Conservation (phyloP, 1,140 invertebrate genomes). For the Zaprionus taronus region DNA sequence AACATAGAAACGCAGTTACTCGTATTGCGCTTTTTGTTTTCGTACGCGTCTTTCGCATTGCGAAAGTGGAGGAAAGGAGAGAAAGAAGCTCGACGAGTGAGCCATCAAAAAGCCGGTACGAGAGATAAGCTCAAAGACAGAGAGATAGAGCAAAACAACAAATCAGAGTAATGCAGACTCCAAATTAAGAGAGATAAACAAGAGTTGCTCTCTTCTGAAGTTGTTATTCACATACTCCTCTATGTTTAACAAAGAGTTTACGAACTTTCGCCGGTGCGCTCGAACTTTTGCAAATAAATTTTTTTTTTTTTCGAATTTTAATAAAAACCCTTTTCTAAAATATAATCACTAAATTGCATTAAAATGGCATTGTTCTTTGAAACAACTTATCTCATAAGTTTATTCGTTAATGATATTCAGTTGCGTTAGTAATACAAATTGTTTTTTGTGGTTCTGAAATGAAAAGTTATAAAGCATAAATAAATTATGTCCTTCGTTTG, state of each 20-base stretch:
- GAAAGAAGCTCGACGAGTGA: background rate
- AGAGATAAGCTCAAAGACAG: background rate
- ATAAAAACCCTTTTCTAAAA: too few species aligned
- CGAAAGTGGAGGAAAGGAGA: background rate
- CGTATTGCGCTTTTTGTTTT: constrained; percentile 52
- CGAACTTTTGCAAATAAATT: too few species aligned
- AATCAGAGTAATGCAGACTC: background rate
- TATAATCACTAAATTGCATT: too few species aligned
- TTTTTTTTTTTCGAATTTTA: too few species aligned
- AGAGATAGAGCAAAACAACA: constrained; percentile 16
- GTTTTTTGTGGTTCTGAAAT: background rate
- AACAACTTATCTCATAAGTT: constrained; percentile 28
- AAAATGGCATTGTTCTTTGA: background rate
- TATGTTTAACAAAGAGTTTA: too few species aligned
- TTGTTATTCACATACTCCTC: background rate
- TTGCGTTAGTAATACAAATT: background rate
- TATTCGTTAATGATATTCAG: constrained; percentile 11
- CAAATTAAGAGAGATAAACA: constrained; percentile 5
- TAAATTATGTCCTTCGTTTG: background rate
- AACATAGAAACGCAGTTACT: constrained; percentile 52
- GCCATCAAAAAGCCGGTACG: constrained; percentile 65
- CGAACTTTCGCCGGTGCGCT: too few species aligned
- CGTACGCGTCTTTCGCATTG: constrained; percentile 21
- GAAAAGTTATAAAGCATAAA: background rate
- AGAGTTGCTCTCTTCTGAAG: background rate